Conservation (phyloP, 2,888 invertebrate genomes). For the Cyclophora albipunctata region DNA sequence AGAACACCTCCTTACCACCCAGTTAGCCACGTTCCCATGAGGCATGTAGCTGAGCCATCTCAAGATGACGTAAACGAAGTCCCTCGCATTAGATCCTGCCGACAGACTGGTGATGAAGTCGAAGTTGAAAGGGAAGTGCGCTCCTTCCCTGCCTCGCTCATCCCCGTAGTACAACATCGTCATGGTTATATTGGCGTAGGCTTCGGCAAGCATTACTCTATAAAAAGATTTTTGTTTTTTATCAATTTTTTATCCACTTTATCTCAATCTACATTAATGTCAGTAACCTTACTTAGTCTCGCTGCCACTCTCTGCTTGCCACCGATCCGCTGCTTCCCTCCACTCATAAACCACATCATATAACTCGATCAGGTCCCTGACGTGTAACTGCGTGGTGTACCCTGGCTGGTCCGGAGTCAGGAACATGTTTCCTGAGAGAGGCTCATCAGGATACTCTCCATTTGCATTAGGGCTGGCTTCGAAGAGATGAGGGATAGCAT, state of each 20-base stretch:
- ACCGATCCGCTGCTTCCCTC: slow-evolving; percentile 72
- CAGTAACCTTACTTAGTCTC: slow-evolving; percentile 49
- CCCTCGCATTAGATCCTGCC: slow-evolving; percentile 54
- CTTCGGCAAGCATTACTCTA: slow-evolving; percentile 78
- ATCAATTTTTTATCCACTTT: not conserved
- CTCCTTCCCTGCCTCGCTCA: slow-evolving; percentile 51
- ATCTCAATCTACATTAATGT: not conserved
- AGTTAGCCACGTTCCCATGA: slow-evolving; percentile 74
- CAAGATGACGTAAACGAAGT: slow-evolving; percentile 66
- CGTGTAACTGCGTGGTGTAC: slow-evolving; percentile 77
- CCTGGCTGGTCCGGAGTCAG: slow-evolving; percentile 68
- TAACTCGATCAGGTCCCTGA: slow-evolving; percentile 75
- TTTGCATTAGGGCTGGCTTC: slow-evolving; percentile 63
- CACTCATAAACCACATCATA: slow-evolving; percentile 75
- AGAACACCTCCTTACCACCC: slow-evolving; percentile 70
- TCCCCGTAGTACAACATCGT: slow-evolving; percentile 79
- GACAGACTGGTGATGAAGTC: slow-evolving; percentile 72
- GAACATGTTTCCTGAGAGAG: slow-evolving; percentile 51
- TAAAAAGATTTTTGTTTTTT: not conserved
- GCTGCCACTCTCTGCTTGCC: slow-evolving; percentile 46
- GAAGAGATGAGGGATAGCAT: slow-evolving; percentile 77
- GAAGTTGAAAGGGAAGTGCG: slow-evolving; percentile 81
- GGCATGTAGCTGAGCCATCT: slow-evolving; percentile 78
- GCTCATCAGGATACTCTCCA: slow-evolving; percentile 66
- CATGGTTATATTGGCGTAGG: slow-evolving; percentile 69